Evolutionary conservation across 2,888 invertebrate species (phyloP), one percentile per base, ranked within the genome.

Genomic region (Tyria jacobaeae): DNA sequence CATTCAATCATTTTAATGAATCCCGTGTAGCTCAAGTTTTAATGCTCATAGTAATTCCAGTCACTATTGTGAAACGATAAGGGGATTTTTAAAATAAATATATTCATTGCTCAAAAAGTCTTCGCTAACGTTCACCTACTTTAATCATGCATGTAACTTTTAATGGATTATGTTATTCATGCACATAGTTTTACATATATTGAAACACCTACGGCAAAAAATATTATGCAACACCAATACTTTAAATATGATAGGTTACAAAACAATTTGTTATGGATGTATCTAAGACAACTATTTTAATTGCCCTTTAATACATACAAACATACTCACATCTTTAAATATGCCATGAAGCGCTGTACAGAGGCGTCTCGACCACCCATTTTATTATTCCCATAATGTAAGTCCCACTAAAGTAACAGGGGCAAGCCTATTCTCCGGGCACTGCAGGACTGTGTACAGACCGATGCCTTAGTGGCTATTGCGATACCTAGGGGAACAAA

Each of bases 61-160:
- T 41, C 17, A 41, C 41, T 41, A 49, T 10, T 49, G n/a, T 34
- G 34, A 52, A 52, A 34, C 34, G 24, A 21, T 14, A 52, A 24
- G 14, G 25, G 12, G 53, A 10, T 39, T 37, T 53, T 35, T 37
- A 34, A 37, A 24, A 37, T 37, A 52, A 25, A 25, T 53, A 2
- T 25, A 37, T n/a, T n/a, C 17, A 41, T 53, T 39, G 44, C 44
- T 44, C 44, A 55, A 55, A n/a, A 41, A 21, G 12, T 9, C 17
- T 55, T 55, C 9, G 31, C 21, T 44, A 44, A 37, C 48, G 56
- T 56, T 48, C 48, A 48, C 48, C 55, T 55, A 44, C 55, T 55
- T 44, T 31, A 14, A n/a, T 44, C 31, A 55, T 31, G 44, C 21
- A 55, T 44, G 21, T 41, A 21, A 44, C 15, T 44, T 41, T 31